Percentiles rank a stretch among this genome's conserved stretches.
These are phyloP conservation scores for Scaptomyza cyrtandrae DNA, from an alignment of 2,888 invertebrate species.

Conservation along the genomic window DNA sequence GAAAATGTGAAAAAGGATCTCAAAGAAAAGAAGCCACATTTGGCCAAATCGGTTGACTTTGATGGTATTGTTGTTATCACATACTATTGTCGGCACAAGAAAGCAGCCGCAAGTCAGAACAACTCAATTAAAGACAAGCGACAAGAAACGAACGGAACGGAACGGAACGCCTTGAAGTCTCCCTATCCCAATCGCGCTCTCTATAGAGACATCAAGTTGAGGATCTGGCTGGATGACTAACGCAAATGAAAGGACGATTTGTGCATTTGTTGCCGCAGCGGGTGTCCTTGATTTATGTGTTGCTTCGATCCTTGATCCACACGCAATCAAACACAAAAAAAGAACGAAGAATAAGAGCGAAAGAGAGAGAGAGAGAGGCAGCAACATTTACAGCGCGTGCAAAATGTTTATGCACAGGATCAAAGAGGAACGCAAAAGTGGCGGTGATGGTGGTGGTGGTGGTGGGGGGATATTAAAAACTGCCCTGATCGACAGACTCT, in stretches of 20 bases:
- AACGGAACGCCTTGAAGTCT: conserved; percentile 21
- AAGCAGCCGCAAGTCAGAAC: conserved; percentile 58
- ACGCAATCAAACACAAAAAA: conserved; percentile 61
- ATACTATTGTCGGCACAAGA: conserved; percentile 54
- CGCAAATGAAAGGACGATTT: conserved; percentile 61
- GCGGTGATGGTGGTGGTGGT: no score
- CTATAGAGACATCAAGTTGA: conserved; percentile 38
- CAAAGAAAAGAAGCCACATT: conserved; percentile 39
- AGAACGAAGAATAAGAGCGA: conserved; percentile 3
- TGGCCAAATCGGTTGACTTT: conserved; percentile 62
- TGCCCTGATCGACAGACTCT: conserved; percentile 19
- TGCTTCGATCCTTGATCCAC: conserved; percentile 66
- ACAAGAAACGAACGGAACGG: not conserved
- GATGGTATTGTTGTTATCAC: conserved; percentile 74
- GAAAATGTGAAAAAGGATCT: conserved; percentile 38
- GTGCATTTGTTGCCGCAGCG: conserved; percentile 75
- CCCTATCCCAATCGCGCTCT: no score
- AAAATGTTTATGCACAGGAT: conserved; percentile 56
- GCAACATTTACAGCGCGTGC: conserved; percentile 64
- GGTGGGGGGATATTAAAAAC: not conserved
- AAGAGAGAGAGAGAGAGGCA: conserved; percentile 8
- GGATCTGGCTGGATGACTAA: conserved; percentile 45
- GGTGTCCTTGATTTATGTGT: conserved; percentile 75
- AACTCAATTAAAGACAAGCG: conserved; percentile 46
- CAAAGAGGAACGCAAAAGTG: conserved; percentile 3